These are phyloP conservation scores for Coreius guichenoti DNA, from an alignment of 2,797 vertebrate species.

Conservation along the genomic window DNA sequence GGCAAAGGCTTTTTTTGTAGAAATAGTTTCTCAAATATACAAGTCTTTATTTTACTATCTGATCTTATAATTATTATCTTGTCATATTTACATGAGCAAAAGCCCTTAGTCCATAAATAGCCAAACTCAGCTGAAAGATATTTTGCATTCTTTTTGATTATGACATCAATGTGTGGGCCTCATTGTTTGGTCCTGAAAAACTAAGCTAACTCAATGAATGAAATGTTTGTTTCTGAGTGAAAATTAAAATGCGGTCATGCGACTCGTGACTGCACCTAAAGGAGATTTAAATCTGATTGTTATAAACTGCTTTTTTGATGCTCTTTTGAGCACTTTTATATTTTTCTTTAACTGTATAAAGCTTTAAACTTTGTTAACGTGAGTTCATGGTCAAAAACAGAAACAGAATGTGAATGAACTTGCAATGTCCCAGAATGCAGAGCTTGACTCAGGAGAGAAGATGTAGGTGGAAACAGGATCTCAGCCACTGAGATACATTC, in stretches of 20 bases:
- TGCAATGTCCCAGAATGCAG: background rate
- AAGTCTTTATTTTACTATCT: slow-evolving; percentile 36
- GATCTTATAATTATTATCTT: slow-evolving; percentile 7
- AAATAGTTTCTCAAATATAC: slow-evolving; percentile 58
- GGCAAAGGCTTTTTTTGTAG: background rate
- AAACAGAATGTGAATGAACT: slow-evolving; percentile 13
- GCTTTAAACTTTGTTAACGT: background rate
- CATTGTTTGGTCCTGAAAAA: slow-evolving; percentile 70
- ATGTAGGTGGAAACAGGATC: slow-evolving; percentile 70
- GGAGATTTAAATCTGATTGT: background rate
- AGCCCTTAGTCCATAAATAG: slow-evolving; percentile 45
- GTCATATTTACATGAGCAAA: slow-evolving; percentile 32
- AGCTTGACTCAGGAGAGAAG: slow-evolving; percentile 63
- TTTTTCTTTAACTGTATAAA: background rate
- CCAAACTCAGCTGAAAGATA: slow-evolving; percentile 46
- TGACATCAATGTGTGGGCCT: slow-evolving; percentile 81
- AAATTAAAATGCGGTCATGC: slow-evolving; percentile 69
- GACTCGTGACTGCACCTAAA: slow-evolving; percentile 59
- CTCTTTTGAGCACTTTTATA: background rate
- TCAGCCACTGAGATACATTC: slow-evolving; percentile 61
- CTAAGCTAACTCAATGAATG: slow-evolving; percentile 70
- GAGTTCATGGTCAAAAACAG: background rate
- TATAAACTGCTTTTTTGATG: background rate
- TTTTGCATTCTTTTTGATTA: slow-evolving; percentile 71
- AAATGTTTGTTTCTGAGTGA: slow-evolving; percentile 73